Percentiles rank a stretch among this genome's conserved stretches.
Conservation (phyloP, 1,140 invertebrate genomes). For the Zeugodacus cucurbitae region DNA sequence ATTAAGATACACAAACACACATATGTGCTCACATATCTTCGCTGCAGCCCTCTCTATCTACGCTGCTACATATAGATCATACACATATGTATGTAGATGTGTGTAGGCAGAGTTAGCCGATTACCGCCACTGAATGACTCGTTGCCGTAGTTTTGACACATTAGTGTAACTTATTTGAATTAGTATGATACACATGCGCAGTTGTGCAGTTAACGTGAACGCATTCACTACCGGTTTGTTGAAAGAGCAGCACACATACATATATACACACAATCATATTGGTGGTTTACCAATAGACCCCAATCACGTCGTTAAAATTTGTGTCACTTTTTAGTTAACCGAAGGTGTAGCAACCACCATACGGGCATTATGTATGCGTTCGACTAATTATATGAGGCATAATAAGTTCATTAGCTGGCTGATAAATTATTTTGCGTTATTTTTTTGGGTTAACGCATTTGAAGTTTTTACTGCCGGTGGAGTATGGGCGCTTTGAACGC, state of each 20-base stretch:
- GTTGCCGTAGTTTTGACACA: neutral
- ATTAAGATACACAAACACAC: neutral
- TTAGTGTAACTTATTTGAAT: neutral
- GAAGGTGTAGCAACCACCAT: conserved; percentile 12
- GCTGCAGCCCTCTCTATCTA: neutral
- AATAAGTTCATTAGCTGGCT: conserved; percentile 25
- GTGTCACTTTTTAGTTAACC: conserved; percentile 22
- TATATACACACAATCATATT: neutral
- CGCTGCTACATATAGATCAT: neutral
- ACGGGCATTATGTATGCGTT: neutral
- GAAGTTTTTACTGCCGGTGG: neutral
- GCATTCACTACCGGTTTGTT: conserved; percentile 26
- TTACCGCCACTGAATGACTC: neutral
- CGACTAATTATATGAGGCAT: neutral
- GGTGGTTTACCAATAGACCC: neutral
- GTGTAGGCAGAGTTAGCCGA: neutral
- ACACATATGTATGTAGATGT: neutral
- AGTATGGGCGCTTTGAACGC: neutral
- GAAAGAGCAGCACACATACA: neutral
- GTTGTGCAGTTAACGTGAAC: neutral
- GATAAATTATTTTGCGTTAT: neutral
- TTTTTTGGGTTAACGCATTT: neutral
- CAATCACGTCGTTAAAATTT: conserved; percentile 26
- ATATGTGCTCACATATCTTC: neutral
- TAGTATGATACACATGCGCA: conserved; percentile 3